Percentiles rank a stretch among this genome's conserved stretches.
Evolutionary conservation across 2,888 invertebrate species (phyloP).

Genomic region (Drosophila lutescens): DNA sequence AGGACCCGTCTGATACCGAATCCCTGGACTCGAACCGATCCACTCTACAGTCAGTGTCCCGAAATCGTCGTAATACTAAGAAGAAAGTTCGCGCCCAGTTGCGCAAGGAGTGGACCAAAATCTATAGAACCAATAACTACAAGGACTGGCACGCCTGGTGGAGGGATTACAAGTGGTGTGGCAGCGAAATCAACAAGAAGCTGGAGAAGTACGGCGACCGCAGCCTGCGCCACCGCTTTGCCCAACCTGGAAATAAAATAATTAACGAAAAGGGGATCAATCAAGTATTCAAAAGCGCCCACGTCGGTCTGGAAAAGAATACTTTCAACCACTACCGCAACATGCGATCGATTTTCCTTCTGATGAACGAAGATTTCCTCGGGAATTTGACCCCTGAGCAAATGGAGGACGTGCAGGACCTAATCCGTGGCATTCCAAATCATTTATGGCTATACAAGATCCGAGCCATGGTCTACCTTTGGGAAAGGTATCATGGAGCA

Average conservation of each 20-base stretch:
- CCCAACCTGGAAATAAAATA: neutral
- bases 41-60: neutral
- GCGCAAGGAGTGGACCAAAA: constrained; percentile 32
- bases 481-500: constrained; percentile 44
- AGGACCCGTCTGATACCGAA: constrained; percentile 43
- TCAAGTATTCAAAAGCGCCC: constrained; percentile 26
- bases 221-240: constrained; percentile 38
- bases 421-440: constrained; percentile 56
- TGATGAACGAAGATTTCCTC: constrained; percentile 55
- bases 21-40: constrained; percentile 6
- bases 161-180: constrained; percentile 60
- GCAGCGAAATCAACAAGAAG: constrained; percentile 43
- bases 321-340: constrained; percentile 16
- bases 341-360: constrained; percentile 27
- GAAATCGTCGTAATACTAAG: neutral
- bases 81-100: constrained; percentile 18
- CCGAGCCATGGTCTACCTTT: constrained; percentile 54
- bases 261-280: constrained; percentile 3
- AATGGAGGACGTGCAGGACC: constrained; percentile 40
- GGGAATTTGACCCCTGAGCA: constrained; percentile 26
- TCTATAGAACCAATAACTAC: constrained; percentile 43
- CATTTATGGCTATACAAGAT: constrained; percentile 61
- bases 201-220: constrained; percentile 32
- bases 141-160: constrained; percentile 59
- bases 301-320: constrained; percentile 39